Base-by-base conservation (phyloP, 2,888 invertebrate species). In the Laothoe populi region DNA sequence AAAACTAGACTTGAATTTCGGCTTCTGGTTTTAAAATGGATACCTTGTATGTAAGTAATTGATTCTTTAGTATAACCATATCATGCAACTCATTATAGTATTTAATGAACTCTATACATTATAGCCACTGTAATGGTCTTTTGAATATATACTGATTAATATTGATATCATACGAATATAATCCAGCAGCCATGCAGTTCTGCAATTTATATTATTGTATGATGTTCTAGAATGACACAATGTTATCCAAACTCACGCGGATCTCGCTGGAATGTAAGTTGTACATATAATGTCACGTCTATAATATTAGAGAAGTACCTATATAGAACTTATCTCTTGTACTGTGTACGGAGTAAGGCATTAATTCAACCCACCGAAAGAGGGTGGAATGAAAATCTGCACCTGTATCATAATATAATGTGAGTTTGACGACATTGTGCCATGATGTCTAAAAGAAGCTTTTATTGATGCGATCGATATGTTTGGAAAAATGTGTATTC, bases 401-500 rank as follows among this genome's bases (percentile, higher is more conserved):
- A 19, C 24, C 42, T 61, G 26, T 61, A 40, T 60, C 53, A 26
- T 61, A 53, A 49, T 49, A 58, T 58, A 58, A 42, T 58, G 35
- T 48, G 46, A 64, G 59, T 62, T 57, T 45, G 64, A 16, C 42
- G 44, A 57, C 48, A 60, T 57, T 64, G 57, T 53, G 58, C 48
- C 45, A 40, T 40, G 31, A 59, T 19, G 46, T 46, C 24, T 57
- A 59, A 44, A 35, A 61, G 46, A 59, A 59, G 53, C 40, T 64
- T 57, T 53, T 60, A 63, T 65, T 70, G 65, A 64, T 65, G 59
- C 61, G 65, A 60, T 66, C 35, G 11, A 49, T 38, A 48, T 24
- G 71, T 74, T 73, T 73, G 69, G 69, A 72, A 66, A 72, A 69
- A 70, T 69, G 75, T 77, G 74, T 78, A 79, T 65, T 75, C 71